phyloP scores from a whole-genome alignment of 2,113 vertebrate species.

The Petroica traversi region DNA sequence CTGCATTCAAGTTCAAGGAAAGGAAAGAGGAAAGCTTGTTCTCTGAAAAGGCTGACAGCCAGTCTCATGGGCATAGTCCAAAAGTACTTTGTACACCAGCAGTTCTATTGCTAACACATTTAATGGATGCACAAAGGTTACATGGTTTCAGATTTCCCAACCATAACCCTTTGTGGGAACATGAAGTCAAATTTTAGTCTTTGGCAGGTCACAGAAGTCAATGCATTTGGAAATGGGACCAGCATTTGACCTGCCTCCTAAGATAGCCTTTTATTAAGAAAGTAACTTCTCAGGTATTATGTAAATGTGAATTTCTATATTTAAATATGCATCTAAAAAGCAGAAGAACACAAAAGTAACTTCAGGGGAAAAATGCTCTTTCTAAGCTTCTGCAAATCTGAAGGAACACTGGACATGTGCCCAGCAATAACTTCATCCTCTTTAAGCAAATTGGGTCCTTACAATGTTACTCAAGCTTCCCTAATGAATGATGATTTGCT shows the following conservation, averaged over 20 bases:
- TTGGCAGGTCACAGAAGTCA: not conserved
- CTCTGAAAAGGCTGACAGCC: not conserved
- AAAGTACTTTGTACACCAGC: not conserved
- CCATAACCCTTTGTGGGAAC: not conserved
- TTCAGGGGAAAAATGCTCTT: not conserved
- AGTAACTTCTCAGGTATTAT: not conserved
- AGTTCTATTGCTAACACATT: not conserved
- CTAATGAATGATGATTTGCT: not conserved
- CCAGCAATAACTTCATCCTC: not conserved
- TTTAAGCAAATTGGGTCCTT: not conserved
- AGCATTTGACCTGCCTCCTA: not conserved
- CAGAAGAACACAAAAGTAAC: not conserved
- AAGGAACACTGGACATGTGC: not conserved
- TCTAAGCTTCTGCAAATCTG: not conserved
- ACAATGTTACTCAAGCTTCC: not conserved
- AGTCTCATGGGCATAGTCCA: rapidly evolving
- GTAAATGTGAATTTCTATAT: not conserved
- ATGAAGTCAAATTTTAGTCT: not conserved
- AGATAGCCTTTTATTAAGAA: not conserved
- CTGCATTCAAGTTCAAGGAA: not conserved
- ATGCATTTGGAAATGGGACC: not conserved
- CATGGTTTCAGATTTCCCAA: not conserved
- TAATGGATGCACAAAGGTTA: not conserved
- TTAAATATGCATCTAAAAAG: not conserved
- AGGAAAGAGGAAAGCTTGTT: not conserved